Percentiles rank a stretch among this genome's conserved stretches.
Conservation (phyloP, 2,113 vertebrate genomes). For the Chaetura pelagica region DNA sequence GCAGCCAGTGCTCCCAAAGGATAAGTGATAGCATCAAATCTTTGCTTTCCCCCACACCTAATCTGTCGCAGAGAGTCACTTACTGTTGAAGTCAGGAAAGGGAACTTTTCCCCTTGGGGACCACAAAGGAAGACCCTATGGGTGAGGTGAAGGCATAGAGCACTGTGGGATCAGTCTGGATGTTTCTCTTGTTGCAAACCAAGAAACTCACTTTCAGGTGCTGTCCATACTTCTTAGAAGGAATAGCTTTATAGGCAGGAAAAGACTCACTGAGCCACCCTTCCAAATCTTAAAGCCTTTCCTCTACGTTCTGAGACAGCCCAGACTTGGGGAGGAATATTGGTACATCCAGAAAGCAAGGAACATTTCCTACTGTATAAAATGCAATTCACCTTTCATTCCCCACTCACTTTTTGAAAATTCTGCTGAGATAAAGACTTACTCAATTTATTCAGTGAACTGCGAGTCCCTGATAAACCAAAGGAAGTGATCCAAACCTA, state of each 20-base stretch:
- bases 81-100: not conserved
- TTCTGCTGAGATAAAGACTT: not conserved
- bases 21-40: not conserved
- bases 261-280: not conserved
- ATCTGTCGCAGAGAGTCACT: not conserved
- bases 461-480: not conserved
- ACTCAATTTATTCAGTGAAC: not conserved
- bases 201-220: not conserved
- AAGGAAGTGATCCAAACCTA: not conserved
- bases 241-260: not conserved
- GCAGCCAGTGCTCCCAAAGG: not conserved
- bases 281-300: not conserved
- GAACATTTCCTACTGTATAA: not conserved
- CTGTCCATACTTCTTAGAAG: fast-evolving
- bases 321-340: not conserved
- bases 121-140: not conserved
- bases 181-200: not conserved
- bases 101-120: not conserved
- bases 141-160: not conserved
- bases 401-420: not conserved
- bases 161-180: not conserved
- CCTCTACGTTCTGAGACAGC: not conserved
- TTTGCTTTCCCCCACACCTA: not conserved
- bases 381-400: not conserved
- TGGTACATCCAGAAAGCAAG: not conserved